Evolutionary conservation across 2,113 vertebrate species (phyloP).

Genomic region (Macrotus californicus): DNA sequence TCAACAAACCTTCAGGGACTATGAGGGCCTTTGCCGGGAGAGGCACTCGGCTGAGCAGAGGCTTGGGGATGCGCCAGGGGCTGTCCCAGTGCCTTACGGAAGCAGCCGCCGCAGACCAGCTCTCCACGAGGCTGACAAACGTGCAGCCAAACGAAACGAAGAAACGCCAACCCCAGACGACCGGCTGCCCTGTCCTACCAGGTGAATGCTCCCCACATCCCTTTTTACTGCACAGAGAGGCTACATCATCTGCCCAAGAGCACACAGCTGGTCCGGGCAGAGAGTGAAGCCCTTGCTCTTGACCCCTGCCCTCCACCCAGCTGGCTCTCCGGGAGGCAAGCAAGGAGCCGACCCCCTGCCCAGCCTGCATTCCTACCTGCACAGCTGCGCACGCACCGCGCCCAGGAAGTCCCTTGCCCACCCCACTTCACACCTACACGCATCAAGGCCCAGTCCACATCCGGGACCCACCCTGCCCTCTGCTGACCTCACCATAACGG

Average conservation of each 20-base stretch:
- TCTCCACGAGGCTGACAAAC: too few species aligned
- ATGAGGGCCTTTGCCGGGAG: not conserved
- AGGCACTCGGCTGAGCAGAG: not conserved
- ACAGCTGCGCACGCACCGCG: accelerated
- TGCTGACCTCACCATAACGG: not conserved
- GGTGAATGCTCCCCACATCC: not conserved
- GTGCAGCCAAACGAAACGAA: accelerated
- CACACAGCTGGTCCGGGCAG: not conserved
- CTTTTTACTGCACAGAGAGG: not conserved
- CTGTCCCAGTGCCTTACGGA: accelerated
- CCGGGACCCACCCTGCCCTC: accelerated
- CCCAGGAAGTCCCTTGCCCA: not conserved
- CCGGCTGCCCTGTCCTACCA: not conserved
- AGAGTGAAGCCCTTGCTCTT: not conserved
- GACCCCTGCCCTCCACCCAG: not conserved
- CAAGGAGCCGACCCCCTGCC: not conserved
- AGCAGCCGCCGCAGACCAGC: not conserved
- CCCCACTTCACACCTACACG: not conserved
- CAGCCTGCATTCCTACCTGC: not conserved
- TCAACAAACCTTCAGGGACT: not conserved
- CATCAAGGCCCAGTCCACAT: not conserved
- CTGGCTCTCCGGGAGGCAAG: not conserved
- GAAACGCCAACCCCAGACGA: not conserved
- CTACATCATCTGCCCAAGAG: not conserved
- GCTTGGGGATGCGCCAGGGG: not conserved